Base-by-base conservation (phyloP, 2,888 invertebrate species). In the Amiota communis region DNA sequence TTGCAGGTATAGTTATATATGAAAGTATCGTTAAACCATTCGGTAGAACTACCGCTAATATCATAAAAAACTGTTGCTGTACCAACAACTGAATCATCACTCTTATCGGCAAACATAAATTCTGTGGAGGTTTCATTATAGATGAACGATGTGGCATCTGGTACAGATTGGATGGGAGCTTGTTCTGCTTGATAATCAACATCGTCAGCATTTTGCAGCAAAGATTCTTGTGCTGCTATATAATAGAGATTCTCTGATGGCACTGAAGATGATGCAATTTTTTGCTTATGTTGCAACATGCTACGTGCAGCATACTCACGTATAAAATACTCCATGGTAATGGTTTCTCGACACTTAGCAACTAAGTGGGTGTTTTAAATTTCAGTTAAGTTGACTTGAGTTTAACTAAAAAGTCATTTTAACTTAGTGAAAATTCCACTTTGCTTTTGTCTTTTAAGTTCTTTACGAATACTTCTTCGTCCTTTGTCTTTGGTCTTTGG, bases 1-100 rank as follows among this genome's bases (percentile, higher is more conserved):
- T 80, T 82, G 78, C 88, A 88, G 70, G 84, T 84, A 23, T 84
- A 82, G 75, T 83, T 81, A 65, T 76, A 75, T 53, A 81, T 46
- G 6, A 77, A 57, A 2, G 85, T 82, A 53, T 75, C 75, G 72
- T 83, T 86, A 70, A 78, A 75, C 70, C 49, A 72, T 8, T 76
- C 78, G 1, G 47, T 64, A 12, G 48, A 49, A 23, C 20, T 61
- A 49, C 51, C n/a, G 53, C 46, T 53, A 51, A 69, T 59, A 63
- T 57, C 72, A 17, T 68, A 73, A 8, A 1, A 51, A 1, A 51
- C 51, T 15, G 56, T 57, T 15, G 20, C 72, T 11, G 59, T 20
- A 11, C 49, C 56, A 20, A 49, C 63, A 15, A 20, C 36, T 10
- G 36, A 2, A 53, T 53, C 13, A 12, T 53, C 63, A 47, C 76